Evolutionary conservation across 2,888 invertebrate species (phyloP).

Genomic region (Parnassius smintheus): DNA sequence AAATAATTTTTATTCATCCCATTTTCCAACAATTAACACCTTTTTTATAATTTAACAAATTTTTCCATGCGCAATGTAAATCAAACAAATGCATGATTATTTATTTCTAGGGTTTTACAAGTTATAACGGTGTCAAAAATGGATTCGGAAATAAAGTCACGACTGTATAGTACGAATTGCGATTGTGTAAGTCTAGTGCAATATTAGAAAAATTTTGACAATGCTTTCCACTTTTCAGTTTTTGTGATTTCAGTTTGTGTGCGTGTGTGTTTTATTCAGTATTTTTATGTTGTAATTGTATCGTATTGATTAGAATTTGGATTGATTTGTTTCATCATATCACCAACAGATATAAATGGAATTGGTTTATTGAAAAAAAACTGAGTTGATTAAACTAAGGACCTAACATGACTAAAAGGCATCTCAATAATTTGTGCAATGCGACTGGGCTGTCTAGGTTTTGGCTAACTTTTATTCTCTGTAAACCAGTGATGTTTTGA

Average conservation of each 20-base stretch:
- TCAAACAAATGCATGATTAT: conserved; percentile 36
- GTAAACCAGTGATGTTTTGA: no score
- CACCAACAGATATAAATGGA: no score
- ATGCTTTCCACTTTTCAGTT: conserved; percentile 43
- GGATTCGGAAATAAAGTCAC: conserved; percentile 76
- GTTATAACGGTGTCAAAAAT: conserved; percentile 78
- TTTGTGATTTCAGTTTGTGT: conserved; percentile 33
- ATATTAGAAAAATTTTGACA: conserved; percentile 35
- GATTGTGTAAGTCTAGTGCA: conserved; percentile 64
- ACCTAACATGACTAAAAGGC: no score
- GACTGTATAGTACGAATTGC: conserved; percentile 70
- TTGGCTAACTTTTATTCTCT: no score
- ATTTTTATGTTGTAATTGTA: background rate
- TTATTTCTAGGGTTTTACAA: conserved; percentile 79
- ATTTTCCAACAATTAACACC: no score
- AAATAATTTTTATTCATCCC: no score
- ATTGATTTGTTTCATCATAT: no score
- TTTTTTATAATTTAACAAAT: background rate
- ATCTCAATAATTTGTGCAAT: no score
- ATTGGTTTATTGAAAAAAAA: no score
- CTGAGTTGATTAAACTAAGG: no score
- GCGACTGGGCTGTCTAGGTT: no score
- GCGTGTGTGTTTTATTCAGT: conserved; percentile 15
- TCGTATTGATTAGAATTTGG: no score
- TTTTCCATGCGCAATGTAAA: background rate